A percentile compares a stretch with the other conserved stretches of the same genome.
phyloP scores from a whole-genome alignment of 2,797 vertebrate genomes.

The Mormyrops boulengeri region DNA sequence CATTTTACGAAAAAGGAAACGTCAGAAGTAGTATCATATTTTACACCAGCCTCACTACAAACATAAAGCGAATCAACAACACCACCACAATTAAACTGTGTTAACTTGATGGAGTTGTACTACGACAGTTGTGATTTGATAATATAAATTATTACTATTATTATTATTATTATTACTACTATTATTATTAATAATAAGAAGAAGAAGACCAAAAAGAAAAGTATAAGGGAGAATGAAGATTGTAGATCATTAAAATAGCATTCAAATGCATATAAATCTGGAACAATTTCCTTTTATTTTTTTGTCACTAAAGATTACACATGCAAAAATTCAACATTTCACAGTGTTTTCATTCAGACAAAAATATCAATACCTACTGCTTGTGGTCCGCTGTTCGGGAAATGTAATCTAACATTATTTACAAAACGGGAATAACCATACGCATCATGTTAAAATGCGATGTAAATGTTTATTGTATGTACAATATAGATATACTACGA shows the following conservation, averaged over 20 bases:
- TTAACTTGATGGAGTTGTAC: neutral
- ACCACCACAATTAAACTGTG: neutral
- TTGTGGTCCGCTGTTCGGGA: slow-evolving; percentile 1
- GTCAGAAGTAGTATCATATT: neutral
- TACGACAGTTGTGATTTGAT: neutral
- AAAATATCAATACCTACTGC: neutral
- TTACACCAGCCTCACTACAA: neutral
- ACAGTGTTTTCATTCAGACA: neutral
- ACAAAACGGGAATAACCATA: neutral
- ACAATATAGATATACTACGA: neutral
- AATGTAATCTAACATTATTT: neutral
- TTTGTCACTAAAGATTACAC: neutral
- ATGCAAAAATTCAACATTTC: neutral
- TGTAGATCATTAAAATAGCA: neutral
- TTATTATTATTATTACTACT: neutral
- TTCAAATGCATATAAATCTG: neutral
- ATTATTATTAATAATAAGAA: neutral
- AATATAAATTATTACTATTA: neutral
- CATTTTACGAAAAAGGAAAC: neutral
- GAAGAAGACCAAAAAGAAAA: neutral
- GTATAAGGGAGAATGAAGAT: neutral
- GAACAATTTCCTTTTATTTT: neutral
- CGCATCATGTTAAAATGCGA: neutral
- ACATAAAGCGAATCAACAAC: neutral
- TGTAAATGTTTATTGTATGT: neutral